Conservation (phyloP, 2,797 vertebrate species). For the Naso thynnoides region DNA sequence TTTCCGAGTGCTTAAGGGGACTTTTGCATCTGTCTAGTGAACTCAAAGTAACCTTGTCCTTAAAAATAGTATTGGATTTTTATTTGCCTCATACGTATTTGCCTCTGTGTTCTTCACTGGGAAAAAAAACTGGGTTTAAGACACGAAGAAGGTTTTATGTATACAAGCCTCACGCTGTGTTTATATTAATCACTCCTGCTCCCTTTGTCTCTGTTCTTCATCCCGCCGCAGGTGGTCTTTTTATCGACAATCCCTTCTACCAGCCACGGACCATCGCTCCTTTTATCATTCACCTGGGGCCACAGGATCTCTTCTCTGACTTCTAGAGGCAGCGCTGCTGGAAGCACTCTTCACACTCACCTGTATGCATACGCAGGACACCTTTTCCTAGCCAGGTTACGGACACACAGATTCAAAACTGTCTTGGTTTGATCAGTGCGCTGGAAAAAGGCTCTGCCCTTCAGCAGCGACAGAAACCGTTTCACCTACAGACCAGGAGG, state of each 20-base stretch:
- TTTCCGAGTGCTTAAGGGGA: constrained; percentile 12
- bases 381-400: constrained; percentile 48
- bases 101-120: background rate
- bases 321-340: constrained; percentile 90
- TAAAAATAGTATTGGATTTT: constrained; percentile 10
- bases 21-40: background rate
- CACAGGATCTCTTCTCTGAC: constrained; percentile 99
- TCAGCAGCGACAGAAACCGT: constrained; percentile 20
- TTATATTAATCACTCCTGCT: constrained; percentile 32
- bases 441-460: constrained; percentile 25
- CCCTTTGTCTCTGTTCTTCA: constrained; percentile 87
- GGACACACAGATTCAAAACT: constrained; percentile 45
- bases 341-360: constrained; percentile 39
- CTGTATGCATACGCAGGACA: constrained; percentile 27
- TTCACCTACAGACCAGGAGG: constrained; percentile 48
- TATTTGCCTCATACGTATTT: background rate
- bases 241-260: constrained; percentile 99
- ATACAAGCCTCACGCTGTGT: background rate
- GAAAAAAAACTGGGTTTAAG: background rate
- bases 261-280: constrained; percentile 97
- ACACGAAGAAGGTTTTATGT: background rate
- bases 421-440: constrained; percentile 37
- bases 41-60: constrained; percentile 7
- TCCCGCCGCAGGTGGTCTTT: constrained; percentile 96
- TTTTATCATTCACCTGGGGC: constrained; percentile 99